These are phyloP conservation scores for Drosophila setifemur DNA, from an alignment of 1,140 invertebrate species.

Conservation along the genomic window DNA sequence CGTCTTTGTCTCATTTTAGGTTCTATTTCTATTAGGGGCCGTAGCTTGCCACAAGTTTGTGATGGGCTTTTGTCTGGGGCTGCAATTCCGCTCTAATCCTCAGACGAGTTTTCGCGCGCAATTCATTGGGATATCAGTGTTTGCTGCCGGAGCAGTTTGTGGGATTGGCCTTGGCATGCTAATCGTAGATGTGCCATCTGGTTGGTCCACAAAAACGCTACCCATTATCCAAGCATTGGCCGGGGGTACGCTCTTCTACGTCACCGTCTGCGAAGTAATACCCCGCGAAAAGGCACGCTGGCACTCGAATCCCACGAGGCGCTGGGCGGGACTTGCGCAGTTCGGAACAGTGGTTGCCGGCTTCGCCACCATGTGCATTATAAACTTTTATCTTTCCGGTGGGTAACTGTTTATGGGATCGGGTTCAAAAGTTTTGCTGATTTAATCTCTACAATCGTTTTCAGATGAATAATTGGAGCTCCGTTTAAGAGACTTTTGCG, in stretches of 20 bases:
- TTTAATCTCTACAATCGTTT: background rate
- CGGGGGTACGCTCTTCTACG: slow-evolving; percentile 95
- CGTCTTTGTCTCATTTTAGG: slow-evolving; percentile 81
- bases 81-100: slow-evolving; percentile 85
- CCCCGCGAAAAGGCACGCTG: slow-evolving; percentile 89
- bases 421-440: no score
- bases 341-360: slow-evolving; percentile 84
- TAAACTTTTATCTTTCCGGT: slow-evolving; percentile 84
- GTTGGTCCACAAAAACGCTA: slow-evolving; percentile 83
- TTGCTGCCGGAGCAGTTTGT: slow-evolving; percentile 86
- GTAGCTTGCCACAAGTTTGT: slow-evolving; percentile 90
- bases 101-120: slow-evolving; percentile 83
- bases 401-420: slow-evolving; percentile 6
- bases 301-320: slow-evolving; percentile 83
- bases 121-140: slow-evolving; percentile 85
- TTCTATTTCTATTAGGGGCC: slow-evolving; percentile 87
- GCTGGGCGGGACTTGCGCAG: slow-evolving; percentile 85
- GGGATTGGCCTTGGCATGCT: slow-evolving; percentile 87
- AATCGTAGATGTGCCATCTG: slow-evolving; percentile 83
- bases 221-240: slow-evolving; percentile 89
- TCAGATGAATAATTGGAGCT: slow-evolving; percentile 41
- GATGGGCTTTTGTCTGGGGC: slow-evolving; percentile 90
- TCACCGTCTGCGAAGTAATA: slow-evolving; percentile 95
- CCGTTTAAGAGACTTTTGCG: background rate
- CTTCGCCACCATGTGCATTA: slow-evolving; percentile 85